Base-by-base conservation (phyloP, 2,888 invertebrate genomes). In the Molorchus minor region DNA sequence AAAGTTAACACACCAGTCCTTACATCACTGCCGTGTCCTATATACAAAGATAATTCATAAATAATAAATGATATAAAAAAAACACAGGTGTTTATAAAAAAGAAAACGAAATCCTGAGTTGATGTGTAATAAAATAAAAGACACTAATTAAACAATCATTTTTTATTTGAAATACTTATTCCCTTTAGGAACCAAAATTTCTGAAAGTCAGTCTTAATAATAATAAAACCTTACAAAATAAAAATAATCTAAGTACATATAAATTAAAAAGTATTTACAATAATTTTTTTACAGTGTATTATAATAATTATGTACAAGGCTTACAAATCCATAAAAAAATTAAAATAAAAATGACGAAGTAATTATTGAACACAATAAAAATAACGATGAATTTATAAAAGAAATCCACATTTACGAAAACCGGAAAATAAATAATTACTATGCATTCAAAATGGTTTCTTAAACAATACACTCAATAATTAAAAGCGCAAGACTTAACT, bases 151-250 rank as follows among this genome's bases (percentile, higher is more conserved):
- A 71, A 71, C 70, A 70, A 71, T 71, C 54, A 69, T 56, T 69
- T 71, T 73, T 71, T 71, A 64, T 71, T 71, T 74, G 74, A 79
- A 80, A 80, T 80, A 79, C 79, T 79, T 77, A 76, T 76, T 76
- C 78, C 71, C 71, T 76, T 80, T 79, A 79, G 80, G 79, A 80
- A 79, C 79, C 78, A 80, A 80, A 80, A 78, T 80, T 76, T 77
- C 75, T 76, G 71, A 74, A 78, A 76, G 75, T 80, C 80, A 80
- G 80, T 80, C 80, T 80, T 80, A 80, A 80, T 78, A 78, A 79
- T 69, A 73, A 71, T 74, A 75, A 74, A 76, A 77, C 68, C 73
- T 74, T 73, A 76, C 56, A 73, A 71, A 71, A 72, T 62, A 69
- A 70, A 67, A 68, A 72, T 70, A 67, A 69, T 66, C 71, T 75